Conservation (phyloP, 2,797 vertebrate genomes). For the Tauraco hartlaubi region DNA sequence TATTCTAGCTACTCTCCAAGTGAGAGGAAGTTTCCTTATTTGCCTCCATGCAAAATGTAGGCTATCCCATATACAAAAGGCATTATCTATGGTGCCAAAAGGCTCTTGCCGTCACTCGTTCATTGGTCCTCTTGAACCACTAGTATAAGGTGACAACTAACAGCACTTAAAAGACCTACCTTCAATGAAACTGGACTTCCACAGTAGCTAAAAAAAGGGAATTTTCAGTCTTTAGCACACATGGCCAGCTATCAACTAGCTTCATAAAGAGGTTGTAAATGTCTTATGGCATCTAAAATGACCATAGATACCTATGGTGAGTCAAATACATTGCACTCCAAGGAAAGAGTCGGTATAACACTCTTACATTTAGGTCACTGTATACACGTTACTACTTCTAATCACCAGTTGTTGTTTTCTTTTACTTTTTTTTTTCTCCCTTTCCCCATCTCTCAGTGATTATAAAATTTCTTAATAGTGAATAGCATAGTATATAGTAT, state of each 20-base stretch:
- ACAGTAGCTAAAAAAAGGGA: neutral
- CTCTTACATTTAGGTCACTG: neutral
- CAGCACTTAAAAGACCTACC: rapidly evolving
- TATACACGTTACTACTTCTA: neutral
- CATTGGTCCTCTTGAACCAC: neutral
- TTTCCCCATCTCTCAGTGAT: rapidly evolving
- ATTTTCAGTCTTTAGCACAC: neutral
- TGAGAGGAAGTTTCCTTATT: neutral
- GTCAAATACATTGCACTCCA: neutral
- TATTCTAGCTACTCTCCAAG: neutral
- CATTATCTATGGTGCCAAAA: neutral
- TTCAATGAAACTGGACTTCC: neutral
- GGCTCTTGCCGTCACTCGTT: rapidly evolving
- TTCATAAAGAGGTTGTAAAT: neutral
- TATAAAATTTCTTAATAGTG: neutral
- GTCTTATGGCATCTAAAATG: neutral
- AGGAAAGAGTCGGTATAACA: neutral
- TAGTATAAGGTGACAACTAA: neutral
- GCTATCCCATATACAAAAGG: neutral
- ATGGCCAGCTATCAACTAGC: neutral
- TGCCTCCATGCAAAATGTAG: neutral
- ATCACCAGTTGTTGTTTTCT: neutral
- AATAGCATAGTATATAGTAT: neutral
- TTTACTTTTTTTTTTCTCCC: neutral
- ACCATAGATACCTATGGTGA: neutral